A percentile compares a stretch with the other conserved stretches of the same genome.
Evolutionary conservation across 2,797 vertebrate genomes (phyloP).

Genomic region (Acropternis orthonyx): DNA sequence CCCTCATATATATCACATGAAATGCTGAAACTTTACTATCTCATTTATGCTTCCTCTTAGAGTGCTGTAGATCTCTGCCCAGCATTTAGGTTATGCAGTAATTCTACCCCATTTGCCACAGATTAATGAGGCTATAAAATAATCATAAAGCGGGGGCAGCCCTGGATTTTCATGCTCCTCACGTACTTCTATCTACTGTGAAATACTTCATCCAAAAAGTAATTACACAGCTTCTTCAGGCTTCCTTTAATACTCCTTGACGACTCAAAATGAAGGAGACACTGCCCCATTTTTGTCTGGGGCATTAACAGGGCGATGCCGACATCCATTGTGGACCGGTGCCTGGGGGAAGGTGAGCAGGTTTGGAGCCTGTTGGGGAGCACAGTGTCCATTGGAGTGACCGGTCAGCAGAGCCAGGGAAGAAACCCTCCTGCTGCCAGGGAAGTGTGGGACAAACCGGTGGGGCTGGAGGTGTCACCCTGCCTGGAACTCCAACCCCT

Average conservation of each 20-base stretch:
- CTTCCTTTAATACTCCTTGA: constrained; percentile 7
- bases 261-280: not conserved
- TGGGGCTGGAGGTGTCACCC: not conserved
- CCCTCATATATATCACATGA: not conserved
- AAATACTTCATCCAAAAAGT: constrained; percentile 30
- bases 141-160: constrained; percentile 14
- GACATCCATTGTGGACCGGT: rapidly evolving
- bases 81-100: not conserved
- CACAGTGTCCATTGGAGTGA: not conserved
- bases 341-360: not conserved
- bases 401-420: not conserved
- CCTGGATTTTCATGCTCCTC: constrained; percentile 2
- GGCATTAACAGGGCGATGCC: not conserved
- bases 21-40: constrained; percentile 7
- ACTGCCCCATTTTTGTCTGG: not conserved
- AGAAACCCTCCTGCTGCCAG: not conserved
- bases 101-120: constrained; percentile 38
- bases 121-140: constrained; percentile 57
- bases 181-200: not conserved
- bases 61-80: not conserved
- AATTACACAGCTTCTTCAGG: constrained; percentile 27
- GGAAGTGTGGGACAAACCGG: not conserved
- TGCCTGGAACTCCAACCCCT: not conserved
- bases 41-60: not conserved
- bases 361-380: not conserved